Conservation (phyloP, 1,140 invertebrate species). For the Drosophila serrata region DNA sequence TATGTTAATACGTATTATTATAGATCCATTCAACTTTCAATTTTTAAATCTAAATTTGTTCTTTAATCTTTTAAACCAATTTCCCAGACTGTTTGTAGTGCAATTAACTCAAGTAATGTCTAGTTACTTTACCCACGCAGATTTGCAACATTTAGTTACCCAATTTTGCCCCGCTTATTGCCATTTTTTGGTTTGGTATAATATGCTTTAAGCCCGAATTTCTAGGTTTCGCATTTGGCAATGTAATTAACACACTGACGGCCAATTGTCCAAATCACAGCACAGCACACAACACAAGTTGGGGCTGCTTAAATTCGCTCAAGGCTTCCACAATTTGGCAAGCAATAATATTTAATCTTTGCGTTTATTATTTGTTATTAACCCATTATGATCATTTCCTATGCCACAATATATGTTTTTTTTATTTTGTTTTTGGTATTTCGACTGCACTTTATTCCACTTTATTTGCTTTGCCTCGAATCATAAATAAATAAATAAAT, state of each 20-base stretch:
- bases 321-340: conserved; percentile 65
- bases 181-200: conserved; percentile 16
- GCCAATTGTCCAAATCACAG: conserved; percentile 45
- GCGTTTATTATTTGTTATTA: conserved; percentile 65
- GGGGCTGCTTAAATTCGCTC: conserved; percentile 58
- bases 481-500: conserved; percentile 49
- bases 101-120: conserved; percentile 2
- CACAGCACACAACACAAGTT: conserved; percentile 11
- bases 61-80: not conserved
- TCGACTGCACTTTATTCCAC: conserved; percentile 19
- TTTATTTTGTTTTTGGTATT: conserved; percentile 10
- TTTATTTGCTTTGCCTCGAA: conserved; percentile 64
- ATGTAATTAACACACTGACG: conserved; percentile 63
- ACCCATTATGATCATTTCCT: conserved; percentile 57
- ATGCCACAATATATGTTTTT: conserved; percentile 6
- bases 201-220: conserved; percentile 29
- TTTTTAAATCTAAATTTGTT: not conserved
- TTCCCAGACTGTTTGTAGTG: conserved; percentile 11
- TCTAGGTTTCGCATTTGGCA: conserved; percentile 48
- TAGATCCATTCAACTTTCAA: not conserved
- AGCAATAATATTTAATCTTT: conserved; percentile 63
- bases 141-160: conserved; percentile 46
- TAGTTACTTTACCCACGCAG: conserved; percentile 20
- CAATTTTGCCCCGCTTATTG: conserved; percentile 19
- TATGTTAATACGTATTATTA: not conserved